These are phyloP conservation scores for Sabatieria punctata DNA, from an alignment of 2,888 invertebrate species.

Conservation along the genomic window DNA sequence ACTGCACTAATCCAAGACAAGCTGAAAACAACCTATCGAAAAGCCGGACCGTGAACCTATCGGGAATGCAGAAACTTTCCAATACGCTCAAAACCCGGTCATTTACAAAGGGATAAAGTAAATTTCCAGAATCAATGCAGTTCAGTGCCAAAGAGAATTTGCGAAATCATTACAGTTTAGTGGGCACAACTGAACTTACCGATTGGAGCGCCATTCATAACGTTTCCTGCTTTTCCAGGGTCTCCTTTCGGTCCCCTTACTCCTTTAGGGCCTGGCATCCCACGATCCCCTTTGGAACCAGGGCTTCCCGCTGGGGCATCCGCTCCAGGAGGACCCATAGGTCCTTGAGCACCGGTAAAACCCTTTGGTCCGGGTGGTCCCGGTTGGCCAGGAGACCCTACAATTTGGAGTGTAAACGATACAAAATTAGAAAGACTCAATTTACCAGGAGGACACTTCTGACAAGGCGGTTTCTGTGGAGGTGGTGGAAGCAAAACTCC, in stretches of 20 bases:
- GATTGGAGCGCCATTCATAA: not conserved
- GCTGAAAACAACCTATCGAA: too few relatives aligned
- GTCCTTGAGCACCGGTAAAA: not conserved
- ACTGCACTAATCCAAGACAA: too few relatives aligned
- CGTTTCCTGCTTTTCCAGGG: not conserved
- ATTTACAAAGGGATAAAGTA: too few relatives aligned
- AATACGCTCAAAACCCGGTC: too few relatives aligned
- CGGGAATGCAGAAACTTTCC: too few relatives aligned
- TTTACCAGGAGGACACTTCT: slow-evolving; percentile 1
- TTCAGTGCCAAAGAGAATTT: not conserved
- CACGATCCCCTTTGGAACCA: not conserved
- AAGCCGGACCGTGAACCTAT: too few relatives aligned
- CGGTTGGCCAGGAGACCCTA: slow-evolving; percentile 1
- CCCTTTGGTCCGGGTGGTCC: slow-evolving; percentile 3
- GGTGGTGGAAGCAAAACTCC: slow-evolving; percentile 2
- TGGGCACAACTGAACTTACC: too few relatives aligned
- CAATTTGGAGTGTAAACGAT: not conserved
- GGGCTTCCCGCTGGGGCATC: not conserved
- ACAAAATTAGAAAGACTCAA: too few relatives aligned
- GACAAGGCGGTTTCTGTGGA: slow-evolving; percentile 5
- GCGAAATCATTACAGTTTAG: too few relatives aligned
- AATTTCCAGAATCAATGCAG: too few relatives aligned
- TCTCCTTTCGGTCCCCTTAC: not conserved
- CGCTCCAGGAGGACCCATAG: not conserved
- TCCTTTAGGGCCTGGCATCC: not conserved